Evolutionary conservation across 2,113 vertebrate species (phyloP).

Genomic region (Amazona guildingii): DNA sequence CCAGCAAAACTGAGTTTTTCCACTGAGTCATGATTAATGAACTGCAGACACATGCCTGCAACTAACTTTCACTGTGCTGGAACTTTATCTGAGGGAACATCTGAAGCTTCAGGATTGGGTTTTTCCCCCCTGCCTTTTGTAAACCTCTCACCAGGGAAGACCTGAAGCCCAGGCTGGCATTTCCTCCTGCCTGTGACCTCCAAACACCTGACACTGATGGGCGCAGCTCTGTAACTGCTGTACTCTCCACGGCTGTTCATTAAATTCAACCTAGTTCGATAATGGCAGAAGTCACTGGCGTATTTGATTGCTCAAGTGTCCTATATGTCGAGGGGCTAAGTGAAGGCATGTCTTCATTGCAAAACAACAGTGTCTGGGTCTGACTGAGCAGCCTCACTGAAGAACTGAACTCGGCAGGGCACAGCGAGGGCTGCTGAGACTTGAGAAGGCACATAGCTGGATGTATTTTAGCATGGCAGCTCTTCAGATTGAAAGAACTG

Average conservation of each 20-base stretch:
- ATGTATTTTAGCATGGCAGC: not conserved
- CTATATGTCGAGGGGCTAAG: not conserved
- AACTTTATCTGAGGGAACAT: not conserved
- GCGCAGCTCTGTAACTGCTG: not conserved
- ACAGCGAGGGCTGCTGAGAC: not conserved
- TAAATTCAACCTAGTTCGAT: constrained; percentile 2
- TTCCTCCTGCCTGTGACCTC: not conserved
- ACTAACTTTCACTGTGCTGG: not conserved
- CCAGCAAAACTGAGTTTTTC: constrained; percentile 19
- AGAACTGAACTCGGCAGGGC: not conserved
- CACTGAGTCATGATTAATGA: constrained; percentile 25
- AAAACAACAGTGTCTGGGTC: not conserved
- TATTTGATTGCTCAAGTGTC: not conserved
- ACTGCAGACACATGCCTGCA: not conserved
- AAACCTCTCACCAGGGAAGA: not conserved
- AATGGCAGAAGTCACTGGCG: not conserved
- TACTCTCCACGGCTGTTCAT: not conserved
- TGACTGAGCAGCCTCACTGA: not conserved
- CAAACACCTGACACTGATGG: not conserved
- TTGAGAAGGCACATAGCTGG: not conserved
- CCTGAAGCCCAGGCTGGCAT: not conserved
- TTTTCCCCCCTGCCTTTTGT: not conserved
- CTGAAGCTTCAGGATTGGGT: not conserved
- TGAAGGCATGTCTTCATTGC: not conserved
- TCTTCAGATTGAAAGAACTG: not conserved